These are phyloP conservation scores for Chaenocephalus aceratus DNA, from an alignment of 2,113 vertebrate species.

Conservation along the genomic window DNA sequence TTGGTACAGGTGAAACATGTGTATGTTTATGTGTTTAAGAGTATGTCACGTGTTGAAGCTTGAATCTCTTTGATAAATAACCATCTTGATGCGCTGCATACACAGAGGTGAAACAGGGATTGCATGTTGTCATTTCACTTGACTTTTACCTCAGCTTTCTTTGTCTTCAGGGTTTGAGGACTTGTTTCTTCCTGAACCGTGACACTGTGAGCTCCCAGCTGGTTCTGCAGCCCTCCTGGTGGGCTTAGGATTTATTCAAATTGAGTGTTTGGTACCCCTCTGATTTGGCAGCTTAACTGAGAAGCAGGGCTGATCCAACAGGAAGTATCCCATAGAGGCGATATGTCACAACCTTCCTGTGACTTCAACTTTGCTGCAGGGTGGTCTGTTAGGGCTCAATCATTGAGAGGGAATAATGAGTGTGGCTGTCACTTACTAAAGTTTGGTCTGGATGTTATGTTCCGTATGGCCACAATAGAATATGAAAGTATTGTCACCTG, in stretches of 20 bases:
- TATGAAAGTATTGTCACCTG: neutral
- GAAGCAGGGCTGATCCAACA: slow-evolving; percentile 41
- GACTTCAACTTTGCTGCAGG: slow-evolving; percentile 16
- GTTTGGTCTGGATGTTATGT: neutral
- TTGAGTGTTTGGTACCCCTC: slow-evolving; percentile 17
- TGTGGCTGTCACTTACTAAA: slow-evolving; percentile 32
- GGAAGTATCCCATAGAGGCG: slow-evolving; percentile 46
- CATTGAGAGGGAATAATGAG: slow-evolving; percentile 22
- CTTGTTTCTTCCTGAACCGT: neutral
- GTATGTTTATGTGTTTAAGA: neutral
- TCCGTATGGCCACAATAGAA: neutral
- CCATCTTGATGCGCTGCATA: neutral
- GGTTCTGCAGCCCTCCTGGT: slow-evolving; percentile 19
- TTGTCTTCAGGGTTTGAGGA: neutral
- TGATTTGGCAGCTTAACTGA: slow-evolving; percentile 22
- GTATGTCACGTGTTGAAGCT: too few species aligned
- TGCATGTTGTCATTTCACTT: neutral
- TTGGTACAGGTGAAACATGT: neutral
- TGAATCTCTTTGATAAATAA: neutral
- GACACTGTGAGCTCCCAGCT: slow-evolving; percentile 17
- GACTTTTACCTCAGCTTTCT: neutral
- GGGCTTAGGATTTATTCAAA: slow-evolving; percentile 38
- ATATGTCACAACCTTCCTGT: slow-evolving; percentile 42
- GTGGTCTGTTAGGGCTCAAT: slow-evolving; percentile 9
- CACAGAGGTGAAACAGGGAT: neutral